phyloP scores from a whole-genome alignment of 2,888 invertebrate species.

The Cylindroiulus punctatus region DNA sequence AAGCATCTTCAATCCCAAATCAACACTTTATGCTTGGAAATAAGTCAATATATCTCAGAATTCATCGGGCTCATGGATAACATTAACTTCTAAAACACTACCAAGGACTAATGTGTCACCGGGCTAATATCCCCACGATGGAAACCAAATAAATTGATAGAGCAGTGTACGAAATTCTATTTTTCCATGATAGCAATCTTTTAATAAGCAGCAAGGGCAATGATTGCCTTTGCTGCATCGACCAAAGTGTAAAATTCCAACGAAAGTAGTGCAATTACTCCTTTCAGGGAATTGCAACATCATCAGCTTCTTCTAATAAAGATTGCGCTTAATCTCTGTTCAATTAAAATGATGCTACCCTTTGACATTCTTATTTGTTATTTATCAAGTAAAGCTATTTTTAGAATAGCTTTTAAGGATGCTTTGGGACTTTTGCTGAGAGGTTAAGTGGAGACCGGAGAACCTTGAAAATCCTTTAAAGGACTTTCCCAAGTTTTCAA shows the following conservation, averaged over 20 bases:
- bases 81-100: background rate
- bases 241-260: background rate
- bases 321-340: background rate
- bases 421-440: background rate
- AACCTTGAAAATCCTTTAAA: background rate
- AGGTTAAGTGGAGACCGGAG: background rate
- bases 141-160: background rate
- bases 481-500: constrained; percentile 15
- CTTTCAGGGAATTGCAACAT: background rate
- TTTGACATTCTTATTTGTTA: background rate
- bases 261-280: constrained; percentile 13
- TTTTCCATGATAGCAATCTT: constrained; percentile 22
- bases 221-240: background rate
- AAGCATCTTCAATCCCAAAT: no score
- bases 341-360: background rate
- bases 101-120: constrained; percentile 25
- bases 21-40: background rate
- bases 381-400: background rate
- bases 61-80: constrained; percentile 52
- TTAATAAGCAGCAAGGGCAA: constrained; percentile 23
- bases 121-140: constrained; percentile 5
- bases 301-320: background rate
- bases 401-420: background rate
- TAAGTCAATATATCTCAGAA: background rate
- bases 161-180: constrained; percentile 4